phyloP scores from a whole-genome alignment of 2,888 invertebrate genomes.

The Coelogynopora nodosa region DNA sequence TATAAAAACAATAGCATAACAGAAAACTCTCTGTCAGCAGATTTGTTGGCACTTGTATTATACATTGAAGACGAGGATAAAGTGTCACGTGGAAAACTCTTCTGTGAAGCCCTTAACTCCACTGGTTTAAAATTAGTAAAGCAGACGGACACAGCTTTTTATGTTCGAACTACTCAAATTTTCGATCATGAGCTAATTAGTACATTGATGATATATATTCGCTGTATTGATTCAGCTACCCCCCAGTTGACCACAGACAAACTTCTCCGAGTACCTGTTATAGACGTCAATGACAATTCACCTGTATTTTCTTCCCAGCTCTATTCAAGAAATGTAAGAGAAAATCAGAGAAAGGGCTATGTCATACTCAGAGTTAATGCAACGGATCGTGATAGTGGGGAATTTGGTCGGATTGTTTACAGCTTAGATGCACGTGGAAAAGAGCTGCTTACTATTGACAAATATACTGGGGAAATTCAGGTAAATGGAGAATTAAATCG shows the following conservation, averaged over 20 bases:
- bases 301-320: slow-evolving; percentile 10
- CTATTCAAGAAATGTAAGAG: slow-evolving; percentile 35
- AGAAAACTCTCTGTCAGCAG: not conserved
- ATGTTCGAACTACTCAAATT: slow-evolving; percentile 26
- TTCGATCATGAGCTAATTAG: slow-evolving; percentile 38
- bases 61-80: slow-evolving; percentile 37
- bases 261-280: slow-evolving; percentile 30
- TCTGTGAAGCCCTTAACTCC: not conserved
- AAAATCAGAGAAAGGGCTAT: not conserved
- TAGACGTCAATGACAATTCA: slow-evolving; percentile 41
- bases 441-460: slow-evolving; percentile 16
- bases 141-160: slow-evolving; percentile 20
- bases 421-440: slow-evolving; percentile 32
- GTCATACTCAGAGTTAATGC: slow-evolving; percentile 34
- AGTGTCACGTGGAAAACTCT: not conserved
- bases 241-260: slow-evolving; percentile 32
- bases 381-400: slow-evolving; percentile 41
- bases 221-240: slow-evolving; percentile 38
- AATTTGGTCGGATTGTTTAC: slow-evolving; percentile 41
- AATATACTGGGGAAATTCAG: not conserved
- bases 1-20: slow-evolving; percentile 26
- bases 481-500: slow-evolving; percentile 6
- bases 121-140: not conserved
- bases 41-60: not conserved
- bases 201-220: slow-evolving; percentile 19